Evolutionary conservation across 2,888 invertebrate genomes (phyloP), one percentile per base, ranked within the genome.

Genomic region (Temnothorax ravouxi): DNA sequence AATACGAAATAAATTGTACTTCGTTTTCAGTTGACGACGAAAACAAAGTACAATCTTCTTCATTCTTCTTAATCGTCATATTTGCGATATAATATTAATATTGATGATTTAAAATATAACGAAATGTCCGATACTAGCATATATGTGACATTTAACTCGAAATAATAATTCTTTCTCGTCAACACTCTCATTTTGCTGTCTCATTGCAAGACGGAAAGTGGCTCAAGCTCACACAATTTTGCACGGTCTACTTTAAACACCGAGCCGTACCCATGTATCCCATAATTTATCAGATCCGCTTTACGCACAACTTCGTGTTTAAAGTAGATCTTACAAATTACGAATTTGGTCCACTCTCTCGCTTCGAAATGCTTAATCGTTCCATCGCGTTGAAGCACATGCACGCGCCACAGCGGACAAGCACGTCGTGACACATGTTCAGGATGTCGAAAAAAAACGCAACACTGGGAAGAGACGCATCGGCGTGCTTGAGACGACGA

Each of bases 221-320:
- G 54, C 47, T 29, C 59, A 34, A 25, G 34, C 34, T 44, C 34
- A 5, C 34, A 5, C 34, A 44, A 71, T 71, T 77, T 71, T 79
- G 79, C 41, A 29, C 47, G 79, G n/a, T 80, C 72, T 34, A 50
- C 79, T 80, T 80, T 80, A 80, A 80, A 72, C 59, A 41, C 59
- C 11, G 71, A 38, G 56, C 34, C 47, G 34, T 21, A 38, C 34
- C 29, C 29, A 9, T 74, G 59, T 25, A 61, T 25, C 38, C 47
- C 59, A 80, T 80, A 72, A 72, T 80, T 80, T 80, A 80, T 80
- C 79, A 72, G 47, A 18, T 59, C 59, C 59, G 59, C 79, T 80
- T 80, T 72, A 21, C 59, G 59, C 71, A 18, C 72, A 80, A n/a
- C 47, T 59, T 80, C 79, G 71, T 38, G 72, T 80, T 80, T 80